Conservation (phyloP, 2,888 invertebrate species). For the Muscina levida region DNA sequence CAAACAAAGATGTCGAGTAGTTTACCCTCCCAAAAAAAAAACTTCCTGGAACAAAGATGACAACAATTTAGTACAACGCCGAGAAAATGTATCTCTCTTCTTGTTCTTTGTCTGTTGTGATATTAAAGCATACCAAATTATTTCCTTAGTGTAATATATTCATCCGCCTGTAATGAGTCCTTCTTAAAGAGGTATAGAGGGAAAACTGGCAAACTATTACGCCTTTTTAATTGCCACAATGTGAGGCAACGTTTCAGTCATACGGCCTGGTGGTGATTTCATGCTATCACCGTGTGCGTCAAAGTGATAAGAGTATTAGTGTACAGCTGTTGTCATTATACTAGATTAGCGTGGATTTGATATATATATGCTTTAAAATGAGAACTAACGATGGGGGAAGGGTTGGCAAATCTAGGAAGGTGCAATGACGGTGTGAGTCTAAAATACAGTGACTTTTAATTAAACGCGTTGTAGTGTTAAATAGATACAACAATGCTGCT, state of each 20-base stretch:
- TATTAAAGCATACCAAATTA: background rate
- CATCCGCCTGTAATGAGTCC: background rate
- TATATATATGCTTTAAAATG: too few species aligned
- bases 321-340: constrained; percentile 15
- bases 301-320: background rate
- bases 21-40: background rate
- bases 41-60: background rate
- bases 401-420: too few species aligned
- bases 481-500: too few species aligned
- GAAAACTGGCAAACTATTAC: background rate
- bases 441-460: too few species aligned
- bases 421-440: too few species aligned
- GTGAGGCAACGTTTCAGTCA: constrained; percentile 40
- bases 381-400: too few species aligned
- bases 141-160: background rate
- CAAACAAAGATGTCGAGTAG: constrained; percentile 49
- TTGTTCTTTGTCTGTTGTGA: background rate
- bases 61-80: constrained; percentile 25
- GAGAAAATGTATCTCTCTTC: background rate
- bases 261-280: constrained; percentile 51
- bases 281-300: background rate
- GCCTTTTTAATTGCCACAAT: background rate
- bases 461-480: too few species aligned
- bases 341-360: background rate
- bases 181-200: background rate